phyloP scores from a whole-genome alignment of 2,888 invertebrate species.

The Podotricha telesiphe region DNA sequence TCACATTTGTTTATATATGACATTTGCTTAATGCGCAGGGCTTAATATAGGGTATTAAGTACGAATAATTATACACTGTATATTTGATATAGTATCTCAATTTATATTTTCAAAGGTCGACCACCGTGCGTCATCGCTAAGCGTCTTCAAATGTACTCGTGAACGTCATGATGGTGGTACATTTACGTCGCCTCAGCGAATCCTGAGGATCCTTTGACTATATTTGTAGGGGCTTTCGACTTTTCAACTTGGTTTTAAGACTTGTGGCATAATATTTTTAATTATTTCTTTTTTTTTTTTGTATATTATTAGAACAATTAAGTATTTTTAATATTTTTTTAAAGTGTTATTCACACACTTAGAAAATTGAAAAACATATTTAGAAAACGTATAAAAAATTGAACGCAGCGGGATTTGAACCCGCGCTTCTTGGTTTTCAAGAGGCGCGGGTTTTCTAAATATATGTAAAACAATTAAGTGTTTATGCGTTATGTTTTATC shows the following conservation, averaged over 20 bases:
- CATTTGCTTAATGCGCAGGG: conserved; percentile 4
- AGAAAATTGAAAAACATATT: too few relatives aligned
- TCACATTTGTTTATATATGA: background rate
- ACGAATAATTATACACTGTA: background rate
- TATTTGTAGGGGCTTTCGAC: conserved; percentile 27
- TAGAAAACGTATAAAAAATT: too few relatives aligned
- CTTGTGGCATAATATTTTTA: background rate
- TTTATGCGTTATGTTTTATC: background rate
- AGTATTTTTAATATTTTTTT: too few relatives aligned
- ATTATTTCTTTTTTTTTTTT: too few relatives aligned
- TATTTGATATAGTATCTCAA: background rate
- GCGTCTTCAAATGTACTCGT: conserved; percentile 10
- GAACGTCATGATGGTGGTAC: conserved; percentile 3
- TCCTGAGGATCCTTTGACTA: conserved; percentile 25
- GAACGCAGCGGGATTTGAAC: too few relatives aligned
- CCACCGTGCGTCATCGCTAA: background rate
- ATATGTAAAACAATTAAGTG: background rate
- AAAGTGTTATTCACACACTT: too few relatives aligned
- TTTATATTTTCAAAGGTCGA: conserved; percentile 6
- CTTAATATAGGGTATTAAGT: background rate
- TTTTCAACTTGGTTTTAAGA: conserved; percentile 24
- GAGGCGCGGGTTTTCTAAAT: too few relatives aligned
- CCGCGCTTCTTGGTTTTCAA: too few relatives aligned
- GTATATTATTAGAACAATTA: too few relatives aligned
- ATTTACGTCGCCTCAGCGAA: conserved; percentile 27